Evolutionary conservation across 2,797 vertebrate species (phyloP), one percentile per base, ranked within the genome.

Genomic region (Diplodus sargus): DNA sequence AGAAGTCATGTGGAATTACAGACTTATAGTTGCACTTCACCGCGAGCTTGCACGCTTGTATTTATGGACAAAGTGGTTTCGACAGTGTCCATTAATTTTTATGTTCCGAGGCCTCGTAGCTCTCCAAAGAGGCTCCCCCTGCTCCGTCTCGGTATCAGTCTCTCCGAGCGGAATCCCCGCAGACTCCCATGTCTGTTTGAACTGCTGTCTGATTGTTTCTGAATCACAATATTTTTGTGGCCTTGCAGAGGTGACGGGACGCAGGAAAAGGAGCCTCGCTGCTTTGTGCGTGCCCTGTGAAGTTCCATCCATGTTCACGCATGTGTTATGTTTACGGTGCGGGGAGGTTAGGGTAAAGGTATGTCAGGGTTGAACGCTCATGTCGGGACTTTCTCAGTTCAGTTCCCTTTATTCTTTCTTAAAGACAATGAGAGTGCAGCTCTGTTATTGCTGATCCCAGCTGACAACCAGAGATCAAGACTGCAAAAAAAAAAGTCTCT

Each of bases 171-270:
- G 85, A 90, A 72, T 75, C 83, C 73, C 85, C 60, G 25, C 71
- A 58, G 77, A 71, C 87, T 74, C 67, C 25, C 62, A 58, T 64
- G 82, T 81, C 79, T 82, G 75, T 87, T 87, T 90, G 73, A 89
- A 82, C 92, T 59, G 56, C 83, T 57, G 57, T 85, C 74, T 74
- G 85, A 93, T 93, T 94, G 94, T 95, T 85, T 88, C 87, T 74
- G 34, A 92, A 88, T 93, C 90, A 93, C 92, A 93, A 94, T 93
- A 94, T 94, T 94, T 91, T 83, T 62, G 74, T 92, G 90, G 85
- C 90, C 89, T 87, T 49, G 0, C 80, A 78, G 76, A 71, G 82
- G 83, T 81, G 78, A 83, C 20, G 9, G 70, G 70, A 79, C 72
- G 71, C 79, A 82, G 83, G 78, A 70, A 71, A 81, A 34, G 34